A percentile compares a stretch with the other conserved stretches of the same genome.
phyloP scores from a whole-genome alignment of 2,797 vertebrate genomes.

The Peromyscus eremicus region DNA sequence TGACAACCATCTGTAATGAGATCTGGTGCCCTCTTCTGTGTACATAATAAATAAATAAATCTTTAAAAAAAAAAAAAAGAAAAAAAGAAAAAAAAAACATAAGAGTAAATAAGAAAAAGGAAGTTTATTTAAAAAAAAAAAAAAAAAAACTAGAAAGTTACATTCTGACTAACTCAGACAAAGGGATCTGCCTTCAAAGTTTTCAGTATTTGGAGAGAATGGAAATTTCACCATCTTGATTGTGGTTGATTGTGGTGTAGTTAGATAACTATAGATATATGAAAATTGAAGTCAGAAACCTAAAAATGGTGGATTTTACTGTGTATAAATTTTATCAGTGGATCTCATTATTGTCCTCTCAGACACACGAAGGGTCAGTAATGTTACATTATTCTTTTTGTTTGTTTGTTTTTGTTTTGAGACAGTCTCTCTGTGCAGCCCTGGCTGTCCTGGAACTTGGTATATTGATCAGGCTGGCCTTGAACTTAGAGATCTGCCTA shows the following conservation, averaged over 20 bases:
- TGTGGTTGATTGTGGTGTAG: no score
- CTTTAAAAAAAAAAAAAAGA: no score
- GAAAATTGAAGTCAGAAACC: background rate
- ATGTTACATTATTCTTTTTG: background rate
- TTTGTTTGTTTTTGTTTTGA: background rate
- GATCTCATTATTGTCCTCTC: background rate
- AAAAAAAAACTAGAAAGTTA: background rate
- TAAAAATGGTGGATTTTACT: background rate
- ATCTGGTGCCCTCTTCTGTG: no score
- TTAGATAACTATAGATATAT: background rate
- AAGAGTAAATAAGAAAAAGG: no score
- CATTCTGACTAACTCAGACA: background rate
- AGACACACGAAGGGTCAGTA: fast-evolving
- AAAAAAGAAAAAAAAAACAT: no score
- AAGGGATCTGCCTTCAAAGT: background rate
- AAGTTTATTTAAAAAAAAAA: no score
- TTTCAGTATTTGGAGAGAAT: background rate
- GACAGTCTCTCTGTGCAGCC: background rate
- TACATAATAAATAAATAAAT: no score
- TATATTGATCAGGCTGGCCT: background rate
- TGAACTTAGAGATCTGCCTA: no score
- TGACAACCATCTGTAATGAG: no score
- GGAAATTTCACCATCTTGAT: background rate
- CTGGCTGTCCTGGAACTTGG: background rate
- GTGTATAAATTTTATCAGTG: background rate